These are phyloP conservation scores for Uropsilus gracilis DNA, from an alignment of 2,113 vertebrate species.

Conservation along the genomic window DNA sequence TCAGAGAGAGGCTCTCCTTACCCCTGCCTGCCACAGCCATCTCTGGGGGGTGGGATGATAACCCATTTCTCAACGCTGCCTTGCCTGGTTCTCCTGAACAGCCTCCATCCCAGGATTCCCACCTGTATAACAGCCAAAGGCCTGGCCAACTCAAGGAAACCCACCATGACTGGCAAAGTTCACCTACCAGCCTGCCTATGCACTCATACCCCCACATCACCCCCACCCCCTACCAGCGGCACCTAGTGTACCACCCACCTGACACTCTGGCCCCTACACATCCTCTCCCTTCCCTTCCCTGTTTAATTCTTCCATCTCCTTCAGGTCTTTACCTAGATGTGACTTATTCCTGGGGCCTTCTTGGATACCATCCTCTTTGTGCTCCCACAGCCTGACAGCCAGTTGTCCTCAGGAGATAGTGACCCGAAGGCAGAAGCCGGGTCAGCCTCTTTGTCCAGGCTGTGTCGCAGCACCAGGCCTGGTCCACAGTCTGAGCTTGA, in stretches of 20 bases:
- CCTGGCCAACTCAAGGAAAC: neutral
- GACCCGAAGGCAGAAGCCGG: neutral
- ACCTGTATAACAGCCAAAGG: neutral
- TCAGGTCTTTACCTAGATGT: neutral
- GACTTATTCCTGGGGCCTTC: neutral
- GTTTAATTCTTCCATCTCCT: neutral
- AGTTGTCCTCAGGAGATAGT: neutral
- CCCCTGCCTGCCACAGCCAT: neutral
- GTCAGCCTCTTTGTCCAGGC: neutral
- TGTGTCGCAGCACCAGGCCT: neutral
- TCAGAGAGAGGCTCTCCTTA: neutral
- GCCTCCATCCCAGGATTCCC: too few species aligned
- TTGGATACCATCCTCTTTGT: neutral
- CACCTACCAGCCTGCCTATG: too few species aligned
- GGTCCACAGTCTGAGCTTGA: neutral
- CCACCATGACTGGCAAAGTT: neutral
- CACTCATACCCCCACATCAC: too few species aligned
- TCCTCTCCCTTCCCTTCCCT: neutral
- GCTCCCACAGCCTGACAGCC: neutral
- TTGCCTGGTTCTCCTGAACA: neutral
- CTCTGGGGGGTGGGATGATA: rapidly evolving
- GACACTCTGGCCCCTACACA: rapidly evolving
- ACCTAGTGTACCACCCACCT: neutral
- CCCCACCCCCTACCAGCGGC: neutral
- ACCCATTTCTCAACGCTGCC: neutral